Conservation (phyloP, 2,797 vertebrate genomes). For the Crypturellus tataupa region DNA sequence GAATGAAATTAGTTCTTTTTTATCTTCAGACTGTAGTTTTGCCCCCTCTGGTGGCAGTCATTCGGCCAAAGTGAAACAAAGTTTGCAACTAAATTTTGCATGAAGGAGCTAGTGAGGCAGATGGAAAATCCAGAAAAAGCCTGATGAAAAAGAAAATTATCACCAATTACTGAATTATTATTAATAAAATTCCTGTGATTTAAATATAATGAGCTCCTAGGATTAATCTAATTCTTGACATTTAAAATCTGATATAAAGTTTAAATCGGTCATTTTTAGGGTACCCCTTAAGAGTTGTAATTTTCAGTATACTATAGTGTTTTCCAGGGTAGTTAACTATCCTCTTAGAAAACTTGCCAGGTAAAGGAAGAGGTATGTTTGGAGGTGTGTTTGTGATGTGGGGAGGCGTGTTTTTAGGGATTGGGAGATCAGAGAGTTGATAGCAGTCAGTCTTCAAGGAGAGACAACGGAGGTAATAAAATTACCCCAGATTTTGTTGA, state of each 20-base stretch:
- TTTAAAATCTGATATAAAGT: neutral
- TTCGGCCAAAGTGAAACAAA: neutral
- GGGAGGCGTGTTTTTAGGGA: neutral
- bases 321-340: neutral
- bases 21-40: neutral
- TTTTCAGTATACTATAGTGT: neutral
- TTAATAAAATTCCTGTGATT: neutral
- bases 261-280: neutral
- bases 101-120: neutral
- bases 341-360: neutral
- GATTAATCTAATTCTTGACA: neutral
- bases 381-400: neutral
- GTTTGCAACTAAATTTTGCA: neutral
- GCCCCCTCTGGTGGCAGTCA: neutral
- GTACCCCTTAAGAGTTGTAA: neutral
- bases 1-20: neutral
- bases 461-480: neutral
- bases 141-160: neutral
- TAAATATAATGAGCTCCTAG: neutral
- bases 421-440: neutral
- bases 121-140: neutral
- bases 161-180: neutral
- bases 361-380: neutral
- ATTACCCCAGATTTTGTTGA: neutral
- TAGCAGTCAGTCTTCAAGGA: neutral